These are phyloP conservation scores for Gerris lacustris DNA, from an alignment of 2,888 invertebrate species.

Conservation along the genomic window DNA sequence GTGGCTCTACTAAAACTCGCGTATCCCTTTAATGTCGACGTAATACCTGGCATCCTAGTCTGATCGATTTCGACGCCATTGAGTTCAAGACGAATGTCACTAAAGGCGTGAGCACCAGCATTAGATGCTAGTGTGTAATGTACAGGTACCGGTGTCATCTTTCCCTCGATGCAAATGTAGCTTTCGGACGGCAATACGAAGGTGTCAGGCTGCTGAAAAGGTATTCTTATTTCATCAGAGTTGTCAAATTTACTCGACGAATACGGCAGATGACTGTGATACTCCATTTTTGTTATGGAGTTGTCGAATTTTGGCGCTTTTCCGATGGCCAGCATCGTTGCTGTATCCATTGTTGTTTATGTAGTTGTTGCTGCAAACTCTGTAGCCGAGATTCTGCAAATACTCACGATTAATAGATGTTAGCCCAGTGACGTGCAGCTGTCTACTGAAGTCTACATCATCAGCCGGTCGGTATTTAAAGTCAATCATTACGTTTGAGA, in stretches of 20 bases:
- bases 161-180: slow-evolving; percentile 25
- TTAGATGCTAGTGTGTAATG: slow-evolving; percentile 17
- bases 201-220: slow-evolving; percentile 32
- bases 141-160: slow-evolving; percentile 11
- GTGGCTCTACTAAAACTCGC: not conserved
- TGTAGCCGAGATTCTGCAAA: not conserved
- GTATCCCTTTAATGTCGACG: slow-evolving; percentile 18
- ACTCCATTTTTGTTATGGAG: slow-evolving; percentile 6
- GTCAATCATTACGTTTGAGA: not conserved
- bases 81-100: slow-evolving; percentile 18
- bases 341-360: not conserved
- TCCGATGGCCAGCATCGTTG: slow-evolving; percentile 16
- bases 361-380: not conserved
- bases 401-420: not conserved
- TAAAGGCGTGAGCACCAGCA: slow-evolving; percentile 18
- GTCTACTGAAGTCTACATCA: not conserved
- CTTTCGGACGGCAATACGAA: slow-evolving; percentile 32
- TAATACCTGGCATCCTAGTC: slow-evolving; percentile 16
- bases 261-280: slow-evolving; percentile 32
- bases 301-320: slow-evolving; percentile 21
- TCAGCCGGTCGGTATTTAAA: no score
- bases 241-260: slow-evolving; percentile 29
- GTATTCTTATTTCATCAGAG: slow-evolving; percentile 34
- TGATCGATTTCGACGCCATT: slow-evolving; percentile 20
- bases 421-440: not conserved